phyloP scores from a whole-genome alignment of 2,113 vertebrate species.

The Myodes glareolus region DNA sequence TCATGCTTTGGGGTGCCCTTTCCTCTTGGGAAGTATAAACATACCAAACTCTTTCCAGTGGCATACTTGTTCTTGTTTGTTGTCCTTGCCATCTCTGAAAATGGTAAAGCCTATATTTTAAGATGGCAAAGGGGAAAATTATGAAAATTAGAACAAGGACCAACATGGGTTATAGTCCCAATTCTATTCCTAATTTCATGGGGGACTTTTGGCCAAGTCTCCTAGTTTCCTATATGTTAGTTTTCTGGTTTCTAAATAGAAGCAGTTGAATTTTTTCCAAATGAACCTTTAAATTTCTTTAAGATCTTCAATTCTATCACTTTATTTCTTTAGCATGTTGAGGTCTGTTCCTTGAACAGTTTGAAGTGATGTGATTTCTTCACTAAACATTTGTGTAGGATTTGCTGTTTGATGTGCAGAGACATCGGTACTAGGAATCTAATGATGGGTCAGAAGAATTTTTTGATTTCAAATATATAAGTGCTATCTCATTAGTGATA shows the following conservation, averaged over 20 bases:
- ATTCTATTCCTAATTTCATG: neutral
- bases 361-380: neutral
- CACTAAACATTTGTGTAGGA: neutral
- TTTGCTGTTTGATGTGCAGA: neutral
- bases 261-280: neutral
- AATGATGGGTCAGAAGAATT: neutral
- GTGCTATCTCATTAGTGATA: neutral
- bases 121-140: neutral
- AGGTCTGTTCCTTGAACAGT: neutral
- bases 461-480: neutral
- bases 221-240: neutral
- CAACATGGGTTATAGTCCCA: fast-evolving
- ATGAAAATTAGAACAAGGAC: neutral
- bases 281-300: neutral
- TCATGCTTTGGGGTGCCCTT: fast-evolving
- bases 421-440: neutral
- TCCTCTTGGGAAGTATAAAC: neutral
- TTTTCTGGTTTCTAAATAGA: neutral
- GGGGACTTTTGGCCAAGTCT: neutral
- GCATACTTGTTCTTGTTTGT: neutral
- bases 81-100: neutral
- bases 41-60: neutral
- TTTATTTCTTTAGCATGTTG: neutral
- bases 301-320: neutral
- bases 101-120: neutral